Conservation (phyloP, 2,113 vertebrate genomes). For the Leucosticte australis region DNA sequence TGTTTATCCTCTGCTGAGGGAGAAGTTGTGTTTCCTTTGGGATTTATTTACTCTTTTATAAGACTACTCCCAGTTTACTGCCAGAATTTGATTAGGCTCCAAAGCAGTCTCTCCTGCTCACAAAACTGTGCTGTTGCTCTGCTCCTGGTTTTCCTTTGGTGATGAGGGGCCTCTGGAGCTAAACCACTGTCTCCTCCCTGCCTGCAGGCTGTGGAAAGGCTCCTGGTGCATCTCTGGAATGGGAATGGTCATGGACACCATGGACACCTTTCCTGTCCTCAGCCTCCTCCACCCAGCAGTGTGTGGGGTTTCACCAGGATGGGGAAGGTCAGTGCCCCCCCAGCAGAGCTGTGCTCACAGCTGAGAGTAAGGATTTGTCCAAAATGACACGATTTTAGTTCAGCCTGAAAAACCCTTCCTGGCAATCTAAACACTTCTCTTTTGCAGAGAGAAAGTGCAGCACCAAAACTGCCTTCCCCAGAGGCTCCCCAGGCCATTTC, state of each 20-base stretch:
- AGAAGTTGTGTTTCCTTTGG: neutral
- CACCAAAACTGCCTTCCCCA: neutral
- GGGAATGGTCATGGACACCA: no score
- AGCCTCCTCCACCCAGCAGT: fast-evolving
- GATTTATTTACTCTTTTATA: slow-evolving; percentile 8
- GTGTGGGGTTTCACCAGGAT: neutral
- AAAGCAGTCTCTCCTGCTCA: neutral
- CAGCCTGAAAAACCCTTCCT: neutral
- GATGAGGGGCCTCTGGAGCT: neutral
- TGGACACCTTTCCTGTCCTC: neutral
- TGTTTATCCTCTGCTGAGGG: neutral
- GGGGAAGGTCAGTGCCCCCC: neutral
- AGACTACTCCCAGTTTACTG: neutral
- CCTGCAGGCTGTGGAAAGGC: neutral
- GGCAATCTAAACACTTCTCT: neutral
- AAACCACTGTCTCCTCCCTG: neutral
- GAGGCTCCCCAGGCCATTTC: neutral
- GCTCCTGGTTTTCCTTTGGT: neutral
- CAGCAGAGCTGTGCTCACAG: neutral
- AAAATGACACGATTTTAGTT: neutral
- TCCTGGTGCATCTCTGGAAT: neutral
- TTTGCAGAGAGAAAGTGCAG: neutral
- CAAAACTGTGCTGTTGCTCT: neutral
- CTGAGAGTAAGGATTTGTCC: neutral
- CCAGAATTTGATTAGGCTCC: neutral